Base-by-base conservation (phyloP, 2,797 vertebrate genomes). In the Cirrhinus mrigala region DNA sequence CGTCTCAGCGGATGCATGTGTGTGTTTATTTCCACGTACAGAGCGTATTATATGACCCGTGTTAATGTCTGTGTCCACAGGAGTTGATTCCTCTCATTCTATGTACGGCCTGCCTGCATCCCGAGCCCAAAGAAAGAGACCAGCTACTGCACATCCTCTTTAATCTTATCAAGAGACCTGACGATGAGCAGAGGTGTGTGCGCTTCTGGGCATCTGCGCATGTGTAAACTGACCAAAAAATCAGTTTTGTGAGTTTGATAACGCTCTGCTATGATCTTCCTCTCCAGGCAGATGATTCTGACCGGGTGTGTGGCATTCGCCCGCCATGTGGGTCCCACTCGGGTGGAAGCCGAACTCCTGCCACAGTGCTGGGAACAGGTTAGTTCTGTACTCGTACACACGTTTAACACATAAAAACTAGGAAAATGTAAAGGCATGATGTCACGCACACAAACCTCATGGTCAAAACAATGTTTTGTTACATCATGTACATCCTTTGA, bases 321-420 rank as follows among this genome's bases (percentile, higher is more conserved):
- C 6, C 96, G 96, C 81, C 98, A 99, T 0, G 98, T 99, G 89
- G 98, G 98, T 90, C 98, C 98, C 75, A 98, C 98, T 0, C 97
- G 98, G 75, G 98, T 99, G 24, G 98, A 99, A 93, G 97, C 98
- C n/a, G 98, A 99, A 88, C 97, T 99, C 68, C 94, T 99, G 90
- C 98, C 98, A 2, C 98, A 99, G 87, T 99, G 98, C 92, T 99
- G 98, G 98, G 98, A 99, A 92, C 98, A 99, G 97, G 98, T 99
- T 92, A 94, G 79, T 75, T 56, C 68, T 81, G 60, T 22, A 84
- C 73, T 46, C 62, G 4, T 66, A 16, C 82, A 69, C 60, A 82
- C 56, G 46, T 29, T 69, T 52, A 20, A 33, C 37, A 37, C 50
- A 37, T 44, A 6, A 44, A 24, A 3, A 11, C 15, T 18, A 16